These are phyloP conservation scores for Zaprionus taronus DNA, from an alignment of 1,140 invertebrate genomes.

Conservation along the genomic window DNA sequence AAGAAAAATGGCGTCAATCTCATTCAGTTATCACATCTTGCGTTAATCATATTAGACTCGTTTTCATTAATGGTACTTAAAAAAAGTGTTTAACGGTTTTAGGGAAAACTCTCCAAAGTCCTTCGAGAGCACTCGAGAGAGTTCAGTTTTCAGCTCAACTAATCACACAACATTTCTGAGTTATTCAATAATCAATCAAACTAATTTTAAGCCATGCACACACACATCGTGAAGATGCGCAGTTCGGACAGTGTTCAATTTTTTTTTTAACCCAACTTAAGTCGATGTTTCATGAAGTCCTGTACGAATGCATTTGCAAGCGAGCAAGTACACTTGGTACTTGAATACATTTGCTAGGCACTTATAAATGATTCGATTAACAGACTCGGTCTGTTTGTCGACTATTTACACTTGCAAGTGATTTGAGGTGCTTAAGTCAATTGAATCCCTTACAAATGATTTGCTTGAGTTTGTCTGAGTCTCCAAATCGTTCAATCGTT, in stretches of 20 bases:
- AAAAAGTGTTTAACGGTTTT: constrained; percentile 1
- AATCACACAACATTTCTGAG: not conserved
- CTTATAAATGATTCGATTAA: not conserved
- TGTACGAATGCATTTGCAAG: not conserved
- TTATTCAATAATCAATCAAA: constrained; percentile 2
- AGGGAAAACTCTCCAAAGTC: not conserved
- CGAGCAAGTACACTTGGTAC: not conserved
- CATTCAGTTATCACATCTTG: constrained; percentile 1
- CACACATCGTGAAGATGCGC: constrained; percentile 1
- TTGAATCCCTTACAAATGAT: not conserved
- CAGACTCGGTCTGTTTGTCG: too few relatives aligned
- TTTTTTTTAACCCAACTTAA: not conserved
- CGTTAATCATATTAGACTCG: not conserved
- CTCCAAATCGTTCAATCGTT: not conserved
- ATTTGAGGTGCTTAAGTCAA: not conserved
- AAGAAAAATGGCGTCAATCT: constrained; percentile 10
- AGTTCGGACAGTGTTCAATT: not conserved
- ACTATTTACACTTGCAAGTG: not conserved
- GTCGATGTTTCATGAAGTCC: not conserved
- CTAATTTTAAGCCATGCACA: not conserved
- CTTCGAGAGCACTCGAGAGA: not conserved
- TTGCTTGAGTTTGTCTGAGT: not conserved
- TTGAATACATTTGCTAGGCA: not conserved
- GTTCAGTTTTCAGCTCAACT: constrained; percentile 1
- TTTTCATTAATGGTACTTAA: constrained; percentile 2